Base-by-base conservation (phyloP, 1,140 invertebrate genomes). In the Mesaphorura yosii region DNA sequence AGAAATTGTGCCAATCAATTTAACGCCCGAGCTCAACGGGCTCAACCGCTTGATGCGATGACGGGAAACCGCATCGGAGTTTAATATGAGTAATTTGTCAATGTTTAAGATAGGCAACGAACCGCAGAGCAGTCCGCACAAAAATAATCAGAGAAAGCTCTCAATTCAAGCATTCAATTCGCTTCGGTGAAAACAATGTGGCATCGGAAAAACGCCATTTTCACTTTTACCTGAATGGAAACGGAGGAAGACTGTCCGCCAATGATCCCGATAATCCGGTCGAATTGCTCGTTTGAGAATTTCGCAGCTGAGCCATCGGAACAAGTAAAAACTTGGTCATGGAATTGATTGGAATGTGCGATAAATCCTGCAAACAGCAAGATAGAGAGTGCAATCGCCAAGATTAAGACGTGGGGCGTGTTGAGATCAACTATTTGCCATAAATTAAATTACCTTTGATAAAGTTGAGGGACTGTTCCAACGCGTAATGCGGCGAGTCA, bases 211-310 rank as follows among this genome's bases (percentile, higher is more conserved):
- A 19, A 7, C 19, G 17, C 39, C 39, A 10, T 41, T 41, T 6
- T 17, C 39, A 41, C 19, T 17, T 10, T 41, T 41, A 74, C 73
- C 68, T 77, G 75, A 28, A 78, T 70, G 6, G 76, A 76, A 3
- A 78, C 74, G 2, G 75, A 72, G 26, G 74, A 76, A 3, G 72
- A 72, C 48, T 76, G 76, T 0, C 70, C 75, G 0, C 75, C 76
- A 19, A 78, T 69, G 1, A 78, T 69, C 1, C 75, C 75, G 14
- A 76, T 68, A 12, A 78, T 70, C 48, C 69, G 64, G 45, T 76
- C 73, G 45, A 74, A 75, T 19, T 66, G 63, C 2, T 66, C 68
- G 17, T 69, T 68, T 3, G 68, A 53, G 51, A 68, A 76, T 57
- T 66, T 69, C 19, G 76, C 73, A 15, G 66, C 41, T 26, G 61